A percentile compares a stretch with the other conserved stretches of the same genome.
These are phyloP conservation scores for Crenichthys baileyi DNA, from an alignment of 2,797 vertebrate species.

Conservation along the genomic window DNA sequence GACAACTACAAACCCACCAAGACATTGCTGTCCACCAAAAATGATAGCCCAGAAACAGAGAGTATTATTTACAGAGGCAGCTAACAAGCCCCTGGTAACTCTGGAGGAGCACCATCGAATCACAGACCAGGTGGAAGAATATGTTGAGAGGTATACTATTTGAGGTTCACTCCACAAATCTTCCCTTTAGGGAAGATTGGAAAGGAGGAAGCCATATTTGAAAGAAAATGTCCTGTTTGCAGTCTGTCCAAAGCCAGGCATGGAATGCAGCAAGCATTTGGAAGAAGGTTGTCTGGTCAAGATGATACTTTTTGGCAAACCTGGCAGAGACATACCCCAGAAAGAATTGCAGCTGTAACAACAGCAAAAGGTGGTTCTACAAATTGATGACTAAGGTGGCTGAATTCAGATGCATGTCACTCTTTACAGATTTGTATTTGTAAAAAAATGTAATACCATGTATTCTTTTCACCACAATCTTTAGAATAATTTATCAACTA, in stretches of 20 bases:
- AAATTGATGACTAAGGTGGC: neutral
- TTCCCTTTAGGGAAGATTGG: neutral
- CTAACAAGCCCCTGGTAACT: neutral
- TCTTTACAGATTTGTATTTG: neutral
- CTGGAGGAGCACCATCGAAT: neutral
- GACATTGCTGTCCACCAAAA: no score
- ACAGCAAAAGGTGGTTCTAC: neutral
- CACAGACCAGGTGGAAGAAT: neutral
- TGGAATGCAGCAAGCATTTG: neutral
- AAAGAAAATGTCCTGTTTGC: neutral
- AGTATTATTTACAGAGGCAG: neutral
- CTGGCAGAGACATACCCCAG: neutral
- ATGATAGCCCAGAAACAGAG: neutral
- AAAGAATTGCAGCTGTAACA: neutral
- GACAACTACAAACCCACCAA: no score
- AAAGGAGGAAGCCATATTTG: neutral
- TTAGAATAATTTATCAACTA: neutral
- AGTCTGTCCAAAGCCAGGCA: neutral
- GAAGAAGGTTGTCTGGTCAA: neutral
- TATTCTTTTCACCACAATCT: neutral
- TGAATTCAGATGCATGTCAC: neutral
- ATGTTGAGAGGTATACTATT: neutral
- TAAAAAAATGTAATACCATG: neutral
- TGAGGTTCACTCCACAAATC: neutral
- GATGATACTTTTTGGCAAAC: neutral